Evolutionary conservation across 2,797 vertebrate species (phyloP).

Genomic region (Melanotaenia trifasciata): DNA sequence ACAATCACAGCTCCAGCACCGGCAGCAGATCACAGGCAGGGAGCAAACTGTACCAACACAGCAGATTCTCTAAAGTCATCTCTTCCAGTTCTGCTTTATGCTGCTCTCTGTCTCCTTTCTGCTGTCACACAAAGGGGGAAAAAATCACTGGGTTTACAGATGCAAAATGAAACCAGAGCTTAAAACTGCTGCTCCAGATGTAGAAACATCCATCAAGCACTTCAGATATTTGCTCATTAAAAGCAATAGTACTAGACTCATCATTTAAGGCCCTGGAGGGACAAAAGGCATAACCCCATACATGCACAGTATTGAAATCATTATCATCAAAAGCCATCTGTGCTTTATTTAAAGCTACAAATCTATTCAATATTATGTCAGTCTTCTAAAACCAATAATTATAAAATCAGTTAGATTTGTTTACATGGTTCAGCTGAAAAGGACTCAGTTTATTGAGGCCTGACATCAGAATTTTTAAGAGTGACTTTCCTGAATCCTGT

Average conservation of each 20-base stretch:
- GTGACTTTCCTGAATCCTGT: not conserved
- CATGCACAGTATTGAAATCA: not conserved
- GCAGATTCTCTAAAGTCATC: conserved; percentile 33
- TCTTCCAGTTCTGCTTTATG: conserved; percentile 18
- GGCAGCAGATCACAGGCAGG: conserved; percentile 8
- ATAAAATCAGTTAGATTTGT: not conserved
- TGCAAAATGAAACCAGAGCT: not conserved
- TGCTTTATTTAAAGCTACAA: not conserved
- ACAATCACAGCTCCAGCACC: not conserved
- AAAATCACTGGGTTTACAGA: not conserved
- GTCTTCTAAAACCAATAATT: not conserved
- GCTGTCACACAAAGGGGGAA: not conserved
- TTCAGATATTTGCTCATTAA: not conserved
- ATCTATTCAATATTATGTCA: not conserved
- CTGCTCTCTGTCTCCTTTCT: conserved; percentile 13
- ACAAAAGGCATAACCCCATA: not conserved
- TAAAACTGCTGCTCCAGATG: not conserved
- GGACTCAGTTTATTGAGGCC: not conserved
- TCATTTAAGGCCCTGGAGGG: not conserved
- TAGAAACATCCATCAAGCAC: not conserved
- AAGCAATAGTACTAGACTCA: not conserved
- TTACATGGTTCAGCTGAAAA: not conserved
- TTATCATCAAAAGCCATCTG: not conserved
- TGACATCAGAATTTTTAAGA: not conserved
- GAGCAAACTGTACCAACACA: conserved; percentile 1